These are phyloP conservation scores for Pipistrellus pipistrellus DNA, from an alignment of 2,797 vertebrate genomes.

Conservation along the genomic window DNA sequence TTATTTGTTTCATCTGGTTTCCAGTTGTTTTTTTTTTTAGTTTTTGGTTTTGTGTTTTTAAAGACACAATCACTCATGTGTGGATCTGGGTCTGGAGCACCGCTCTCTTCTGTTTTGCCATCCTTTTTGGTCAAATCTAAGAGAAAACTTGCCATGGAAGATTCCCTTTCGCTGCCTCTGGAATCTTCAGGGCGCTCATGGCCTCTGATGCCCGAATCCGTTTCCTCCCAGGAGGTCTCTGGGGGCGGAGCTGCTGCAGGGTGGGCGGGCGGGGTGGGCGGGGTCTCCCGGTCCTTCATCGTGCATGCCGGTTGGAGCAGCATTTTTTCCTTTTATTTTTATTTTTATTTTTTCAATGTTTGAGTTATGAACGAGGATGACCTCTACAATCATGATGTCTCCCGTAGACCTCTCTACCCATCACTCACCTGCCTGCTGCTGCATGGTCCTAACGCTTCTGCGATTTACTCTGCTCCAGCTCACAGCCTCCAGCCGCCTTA, in stretches of 20 bases:
- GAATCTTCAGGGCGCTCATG: slow-evolving; percentile 55
- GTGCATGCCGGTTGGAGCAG: slow-evolving; percentile 81
- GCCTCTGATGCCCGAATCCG: slow-evolving; percentile 60
- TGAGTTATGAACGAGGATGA: slow-evolving; percentile 80
- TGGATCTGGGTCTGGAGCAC: not conserved
- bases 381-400: slow-evolving; percentile 87
- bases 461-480: slow-evolving; percentile 69
- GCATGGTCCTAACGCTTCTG: slow-evolving; percentile 80
- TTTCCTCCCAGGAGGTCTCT: slow-evolving; percentile 82
- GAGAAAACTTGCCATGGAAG: slow-evolving; percentile 78
- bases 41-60: not conserved
- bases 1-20: slow-evolving; percentile 52
- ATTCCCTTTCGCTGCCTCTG: slow-evolving; percentile 30
- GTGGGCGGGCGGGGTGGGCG: not conserved
- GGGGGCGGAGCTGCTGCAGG: slow-evolving; percentile 70
- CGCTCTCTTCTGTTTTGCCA: slow-evolving; percentile 46
- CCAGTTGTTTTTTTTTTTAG: not conserved
- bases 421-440: slow-evolving; percentile 73
- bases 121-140: slow-evolving; percentile 46
- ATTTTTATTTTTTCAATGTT: not conserved
- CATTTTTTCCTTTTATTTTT: not conserved
- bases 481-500: slow-evolving; percentile 74
- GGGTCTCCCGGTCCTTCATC: not conserved
- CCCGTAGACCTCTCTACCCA: slow-evolving; percentile 44
- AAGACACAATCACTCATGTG: not conserved